A percentile compares a stretch with the other conserved stretches of the same genome.
Conservation (phyloP, 2,797 vertebrate species). For the Enteromius thamalakanensis region DNA sequence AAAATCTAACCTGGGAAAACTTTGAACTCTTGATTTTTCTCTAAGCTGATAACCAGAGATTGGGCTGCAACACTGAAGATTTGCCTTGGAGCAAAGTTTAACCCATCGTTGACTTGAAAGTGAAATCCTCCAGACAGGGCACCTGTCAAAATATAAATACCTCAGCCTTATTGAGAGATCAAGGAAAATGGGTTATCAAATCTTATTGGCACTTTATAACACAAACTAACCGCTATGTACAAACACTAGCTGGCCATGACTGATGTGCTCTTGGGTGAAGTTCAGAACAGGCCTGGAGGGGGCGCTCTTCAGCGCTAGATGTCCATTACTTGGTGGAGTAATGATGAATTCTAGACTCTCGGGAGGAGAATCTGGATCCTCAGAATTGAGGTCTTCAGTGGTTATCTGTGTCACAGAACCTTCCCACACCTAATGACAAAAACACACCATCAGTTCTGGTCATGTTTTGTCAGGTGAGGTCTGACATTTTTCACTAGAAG, state of each 20-base stretch:
- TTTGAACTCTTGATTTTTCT: constrained; percentile 80
- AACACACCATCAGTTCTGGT: background rate
- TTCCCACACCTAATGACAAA: constrained; percentile 80
- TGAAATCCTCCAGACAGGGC: constrained; percentile 86
- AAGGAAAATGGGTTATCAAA: background rate
- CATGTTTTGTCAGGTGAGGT: constrained; percentile 1
- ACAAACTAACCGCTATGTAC: constrained; percentile 79
- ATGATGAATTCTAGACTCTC: constrained; percentile 81
- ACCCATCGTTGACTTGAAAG: constrained; percentile 91
- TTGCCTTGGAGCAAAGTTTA: constrained; percentile 85
- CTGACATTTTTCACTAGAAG: background rate
- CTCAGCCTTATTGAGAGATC: background rate
- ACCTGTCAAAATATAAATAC: constrained; percentile 67
- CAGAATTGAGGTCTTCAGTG: constrained; percentile 77
- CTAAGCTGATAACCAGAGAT: constrained; percentile 78
- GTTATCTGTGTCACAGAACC: constrained; percentile 86
- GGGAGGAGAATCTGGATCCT: constrained; percentile 82
- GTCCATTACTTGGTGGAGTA: constrained; percentile 86
- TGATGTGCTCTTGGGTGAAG: constrained; percentile 88
- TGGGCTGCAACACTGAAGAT: constrained; percentile 85
- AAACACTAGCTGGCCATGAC: constrained; percentile 81
- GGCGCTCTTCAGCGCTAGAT: constrained; percentile 83
- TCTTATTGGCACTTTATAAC: background rate
- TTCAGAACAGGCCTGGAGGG: constrained; percentile 81
- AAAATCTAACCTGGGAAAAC: constrained; percentile 84